phyloP scores from a whole-genome alignment of 2,797 vertebrate genomes.

The Arctocebus calabarensis region DNA sequence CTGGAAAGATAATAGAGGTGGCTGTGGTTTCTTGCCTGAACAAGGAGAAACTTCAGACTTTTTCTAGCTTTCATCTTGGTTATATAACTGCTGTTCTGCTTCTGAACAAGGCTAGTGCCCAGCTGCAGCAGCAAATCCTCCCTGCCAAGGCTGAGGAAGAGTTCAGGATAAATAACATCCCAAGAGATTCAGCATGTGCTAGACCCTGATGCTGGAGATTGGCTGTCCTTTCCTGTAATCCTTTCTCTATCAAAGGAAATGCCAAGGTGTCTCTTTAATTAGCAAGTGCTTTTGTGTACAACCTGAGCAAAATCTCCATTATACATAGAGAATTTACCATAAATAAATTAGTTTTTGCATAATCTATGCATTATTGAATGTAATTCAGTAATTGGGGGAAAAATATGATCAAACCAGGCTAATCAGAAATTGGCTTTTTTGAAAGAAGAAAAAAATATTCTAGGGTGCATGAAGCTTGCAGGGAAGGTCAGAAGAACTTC shows the following conservation, averaged over 20 bases:
- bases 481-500: constrained; percentile 19
- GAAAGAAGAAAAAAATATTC: constrained; percentile 8
- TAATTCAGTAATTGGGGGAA: background rate
- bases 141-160: constrained; percentile 38
- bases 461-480: background rate
- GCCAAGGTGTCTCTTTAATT: constrained; percentile 78
- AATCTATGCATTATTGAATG: constrained; percentile 11
- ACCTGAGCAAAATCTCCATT: background rate
- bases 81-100: background rate
- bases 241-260: constrained; percentile 64
- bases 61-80: constrained; percentile 1
- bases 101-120: constrained; percentile 50
- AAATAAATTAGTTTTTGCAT: background rate
- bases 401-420: background rate
- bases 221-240: constrained; percentile 48
- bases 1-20: constrained; percentile 70
- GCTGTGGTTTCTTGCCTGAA: constrained; percentile 55
- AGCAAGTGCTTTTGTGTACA: constrained; percentile 72
- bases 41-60: constrained; percentile 77
- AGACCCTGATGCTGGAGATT: constrained; percentile 26
- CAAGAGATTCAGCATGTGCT: constrained; percentile 23
- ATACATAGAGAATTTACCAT: background rate
- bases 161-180: constrained; percentile 74
- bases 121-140: constrained; percentile 71
- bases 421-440: constrained; percentile 44